A percentile compares a stretch with the other conserved stretches of the same genome.
phyloP scores from a whole-genome alignment of 2,888 invertebrate species.

The Heliconius hortense region DNA sequence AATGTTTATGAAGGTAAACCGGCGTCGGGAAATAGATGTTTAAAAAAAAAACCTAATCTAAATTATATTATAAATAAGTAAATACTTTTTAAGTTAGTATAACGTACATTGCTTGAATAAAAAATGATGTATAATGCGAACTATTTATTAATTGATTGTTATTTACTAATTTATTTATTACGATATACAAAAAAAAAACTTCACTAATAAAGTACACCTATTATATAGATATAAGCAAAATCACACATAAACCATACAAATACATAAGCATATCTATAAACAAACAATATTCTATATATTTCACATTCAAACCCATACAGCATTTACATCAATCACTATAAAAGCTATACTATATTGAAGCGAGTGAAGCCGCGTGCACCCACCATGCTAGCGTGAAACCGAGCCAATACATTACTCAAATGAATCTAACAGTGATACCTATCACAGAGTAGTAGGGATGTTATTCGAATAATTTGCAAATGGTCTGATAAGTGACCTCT shows the following conservation, averaged over 20 bases:
- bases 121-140: too few species aligned
- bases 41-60: too few species aligned
- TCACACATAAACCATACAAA: too few species aligned
- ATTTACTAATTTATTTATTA: too few species aligned
- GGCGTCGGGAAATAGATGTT: too few species aligned
- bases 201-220: too few species aligned
- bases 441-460: conserved; percentile 32
- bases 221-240: neutral
- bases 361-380: conserved; percentile 10
- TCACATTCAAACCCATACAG: neutral
- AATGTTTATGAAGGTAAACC: too few species aligned
- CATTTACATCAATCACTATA: conserved; percentile 15
- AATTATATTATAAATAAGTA: too few species aligned
- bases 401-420: conserved; percentile 35
- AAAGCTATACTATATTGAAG: conserved; percentile 3
- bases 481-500: conserved; percentile 46
- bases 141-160: too few species aligned
- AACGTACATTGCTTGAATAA: too few species aligned
- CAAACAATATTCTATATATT: neutral
- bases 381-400: conserved; percentile 3
- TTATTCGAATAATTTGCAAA: conserved; percentile 40
- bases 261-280: neutral
- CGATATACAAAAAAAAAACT: too few species aligned
- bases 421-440: conserved; percentile 31
- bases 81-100: too few species aligned